These are phyloP conservation scores for Platysteira castanea DNA, from an alignment of 2,113 vertebrate genomes.

Conservation along the genomic window DNA sequence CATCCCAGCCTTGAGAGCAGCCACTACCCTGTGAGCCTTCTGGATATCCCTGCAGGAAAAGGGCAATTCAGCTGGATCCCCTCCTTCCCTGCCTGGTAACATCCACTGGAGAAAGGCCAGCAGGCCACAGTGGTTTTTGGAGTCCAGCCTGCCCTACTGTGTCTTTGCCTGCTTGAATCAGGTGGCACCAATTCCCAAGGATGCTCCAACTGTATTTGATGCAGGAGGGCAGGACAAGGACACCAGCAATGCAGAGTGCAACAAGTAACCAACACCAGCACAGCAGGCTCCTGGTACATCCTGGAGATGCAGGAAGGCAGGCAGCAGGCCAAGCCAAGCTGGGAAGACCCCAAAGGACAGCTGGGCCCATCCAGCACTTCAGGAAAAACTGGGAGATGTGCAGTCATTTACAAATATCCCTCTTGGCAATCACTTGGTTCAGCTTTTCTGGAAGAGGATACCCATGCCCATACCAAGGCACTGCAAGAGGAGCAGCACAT, in stretches of 20 bases:
- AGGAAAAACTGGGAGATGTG: neutral
- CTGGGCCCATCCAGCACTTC: neutral
- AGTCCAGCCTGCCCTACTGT: neutral
- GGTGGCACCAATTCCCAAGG: neutral
- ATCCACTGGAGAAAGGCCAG: neutral
- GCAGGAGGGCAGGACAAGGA: neutral
- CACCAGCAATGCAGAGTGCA: neutral
- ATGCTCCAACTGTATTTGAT: neutral
- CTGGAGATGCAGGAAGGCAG: neutral
- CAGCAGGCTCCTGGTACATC: neutral
- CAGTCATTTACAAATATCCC: neutral
- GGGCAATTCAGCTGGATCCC: neutral
- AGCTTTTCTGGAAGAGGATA: neutral
- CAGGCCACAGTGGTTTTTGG: neutral
- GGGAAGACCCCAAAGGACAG: neutral
- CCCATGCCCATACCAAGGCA: neutral
- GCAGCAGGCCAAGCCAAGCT: neutral
- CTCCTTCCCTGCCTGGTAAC: neutral
- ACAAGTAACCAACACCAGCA: neutral
- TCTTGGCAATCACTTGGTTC: neutral
- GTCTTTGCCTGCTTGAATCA: neutral
- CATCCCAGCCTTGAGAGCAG: conserved; percentile 85
- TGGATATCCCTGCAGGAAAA: conserved; percentile 82
- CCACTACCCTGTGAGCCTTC: conserved; percentile 89
- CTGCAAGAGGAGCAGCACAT: neutral